These are phyloP conservation scores for Fratercula arctica DNA, from an alignment of 2,797 vertebrate genomes.

Conservation along the genomic window DNA sequence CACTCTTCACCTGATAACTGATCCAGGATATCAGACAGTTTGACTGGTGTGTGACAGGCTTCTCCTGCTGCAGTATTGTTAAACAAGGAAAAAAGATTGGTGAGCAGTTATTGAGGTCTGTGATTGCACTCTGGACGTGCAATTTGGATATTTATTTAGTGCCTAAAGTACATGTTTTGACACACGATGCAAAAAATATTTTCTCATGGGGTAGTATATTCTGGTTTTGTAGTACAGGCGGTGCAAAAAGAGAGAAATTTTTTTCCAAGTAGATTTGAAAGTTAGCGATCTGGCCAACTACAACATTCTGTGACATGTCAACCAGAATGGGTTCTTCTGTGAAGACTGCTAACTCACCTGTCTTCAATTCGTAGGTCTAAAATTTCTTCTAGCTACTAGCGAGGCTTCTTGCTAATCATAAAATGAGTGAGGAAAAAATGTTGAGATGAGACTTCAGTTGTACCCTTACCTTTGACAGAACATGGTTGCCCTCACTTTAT, in stretches of 20 bases:
- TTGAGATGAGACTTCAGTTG: not conserved
- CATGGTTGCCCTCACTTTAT: not conserved
- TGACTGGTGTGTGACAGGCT: not conserved
- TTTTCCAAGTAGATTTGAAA: not conserved
- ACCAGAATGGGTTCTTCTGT: not conserved
- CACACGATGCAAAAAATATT: not conserved
- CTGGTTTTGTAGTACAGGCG: not conserved
- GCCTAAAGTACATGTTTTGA: not conserved
- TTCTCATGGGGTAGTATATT: not conserved
- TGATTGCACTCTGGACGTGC: not conserved
- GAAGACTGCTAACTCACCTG: not conserved
- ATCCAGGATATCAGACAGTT: not conserved
- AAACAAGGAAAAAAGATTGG: not conserved
- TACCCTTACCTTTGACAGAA: not conserved
- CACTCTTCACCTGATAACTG: not conserved
- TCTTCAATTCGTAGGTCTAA: not conserved
- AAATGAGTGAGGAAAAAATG: not conserved
- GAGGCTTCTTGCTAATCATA: not conserved
- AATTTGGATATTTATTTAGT: not conserved
- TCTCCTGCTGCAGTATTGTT: not conserved
- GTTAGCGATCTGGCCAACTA: not conserved
- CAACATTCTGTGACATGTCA: not conserved
- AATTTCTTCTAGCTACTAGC: not conserved
- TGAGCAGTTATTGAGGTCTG: not conserved
- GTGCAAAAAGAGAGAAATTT: not conserved